A percentile compares a stretch with the other conserved stretches of the same genome.
Conservation (phyloP, 2,888 invertebrate species). For the Hyalella azteca region DNA sequence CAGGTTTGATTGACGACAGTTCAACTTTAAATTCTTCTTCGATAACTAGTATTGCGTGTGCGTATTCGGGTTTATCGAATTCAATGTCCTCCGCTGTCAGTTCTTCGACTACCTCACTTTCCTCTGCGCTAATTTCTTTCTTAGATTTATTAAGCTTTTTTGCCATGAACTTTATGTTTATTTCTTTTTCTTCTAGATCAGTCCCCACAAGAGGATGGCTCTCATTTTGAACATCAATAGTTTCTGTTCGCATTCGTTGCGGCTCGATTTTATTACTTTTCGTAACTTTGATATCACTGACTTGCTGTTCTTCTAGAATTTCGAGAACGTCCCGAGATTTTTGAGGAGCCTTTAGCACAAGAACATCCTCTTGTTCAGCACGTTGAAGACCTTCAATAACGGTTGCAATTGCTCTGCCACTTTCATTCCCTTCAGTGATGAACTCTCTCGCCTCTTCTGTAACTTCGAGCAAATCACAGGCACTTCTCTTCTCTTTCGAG, state of each 20-base stretch:
- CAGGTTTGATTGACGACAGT: no score
- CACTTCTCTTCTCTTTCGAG: background rate
- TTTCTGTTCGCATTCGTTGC: conserved; percentile 41
- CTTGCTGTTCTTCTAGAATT: conserved; percentile 59
- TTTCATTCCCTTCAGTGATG: background rate
- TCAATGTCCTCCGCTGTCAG: background rate
- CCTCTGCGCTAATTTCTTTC: conserved; percentile 53
- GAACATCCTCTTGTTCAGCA: conserved; percentile 57
- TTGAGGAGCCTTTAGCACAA: conserved; percentile 52
- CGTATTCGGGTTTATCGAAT: no score
- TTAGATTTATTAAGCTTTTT: conserved; percentile 59
- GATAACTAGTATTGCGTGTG: no score
- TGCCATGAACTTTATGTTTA: conserved; percentile 47
- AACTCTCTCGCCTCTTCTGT: background rate
- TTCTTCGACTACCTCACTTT: background rate
- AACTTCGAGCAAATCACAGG: background rate
- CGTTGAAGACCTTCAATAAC: conserved; percentile 46
- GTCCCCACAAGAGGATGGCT: background rate
- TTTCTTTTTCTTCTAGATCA: background rate
- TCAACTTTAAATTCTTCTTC: no score
- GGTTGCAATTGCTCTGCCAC: background rate
- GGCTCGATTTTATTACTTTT: conserved; percentile 32
- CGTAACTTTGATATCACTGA: conserved; percentile 35
- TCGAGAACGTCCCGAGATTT: conserved; percentile 45
- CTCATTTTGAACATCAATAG: conserved; percentile 40